Evolutionary conservation across 2,888 invertebrate species (phyloP), one percentile per base, ranked within the genome.

Genomic region (Hesperia comma): DNA sequence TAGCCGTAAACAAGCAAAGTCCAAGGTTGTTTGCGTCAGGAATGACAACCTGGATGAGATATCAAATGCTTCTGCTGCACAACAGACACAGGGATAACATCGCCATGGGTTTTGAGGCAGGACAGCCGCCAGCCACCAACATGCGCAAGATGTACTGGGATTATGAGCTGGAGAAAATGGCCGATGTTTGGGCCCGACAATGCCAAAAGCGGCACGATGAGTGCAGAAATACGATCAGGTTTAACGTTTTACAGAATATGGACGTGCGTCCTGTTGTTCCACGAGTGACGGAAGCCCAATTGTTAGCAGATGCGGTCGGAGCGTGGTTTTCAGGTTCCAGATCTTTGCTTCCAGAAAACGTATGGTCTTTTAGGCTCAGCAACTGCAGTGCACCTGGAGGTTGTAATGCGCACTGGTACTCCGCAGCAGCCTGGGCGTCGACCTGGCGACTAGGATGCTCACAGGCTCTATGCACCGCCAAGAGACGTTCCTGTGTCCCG

Each of bases 141-240:
- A 93, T 93, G 93, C 86, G 91, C 7, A 92, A 93, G 74, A 83
- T 93, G 86, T 93, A 92, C 70, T 93, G 93, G 93, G 93, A 93
- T 67, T 85, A 86, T 67, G 93, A 93, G 71, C 79, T 93, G 0
- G 93, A 93, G 68, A 76, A 82, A 26, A 87, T 84, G 84, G 93
- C 93, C 0, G 91, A 92, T 43, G 76, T 86, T 6, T 93, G 93
- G 93, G 93, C 92, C 0, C 84, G 93, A 8, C 91, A 92, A 67
- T 93, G 93, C 70, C 92, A 88, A 70, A 90, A 91, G 68, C 80
- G 90, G n/a, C 93, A 93, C 68, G 92, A 92, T 54, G 92, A 92
- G 70, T 92, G 92, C 70, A 83, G 92, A 69, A 91, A 91, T 70
- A 92, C 88, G 0, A 76, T 91, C 17, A 77, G 91, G 43, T 92